phyloP scores from a whole-genome alignment of 2,888 invertebrate genomes.

The Galerucella pusilla region DNA sequence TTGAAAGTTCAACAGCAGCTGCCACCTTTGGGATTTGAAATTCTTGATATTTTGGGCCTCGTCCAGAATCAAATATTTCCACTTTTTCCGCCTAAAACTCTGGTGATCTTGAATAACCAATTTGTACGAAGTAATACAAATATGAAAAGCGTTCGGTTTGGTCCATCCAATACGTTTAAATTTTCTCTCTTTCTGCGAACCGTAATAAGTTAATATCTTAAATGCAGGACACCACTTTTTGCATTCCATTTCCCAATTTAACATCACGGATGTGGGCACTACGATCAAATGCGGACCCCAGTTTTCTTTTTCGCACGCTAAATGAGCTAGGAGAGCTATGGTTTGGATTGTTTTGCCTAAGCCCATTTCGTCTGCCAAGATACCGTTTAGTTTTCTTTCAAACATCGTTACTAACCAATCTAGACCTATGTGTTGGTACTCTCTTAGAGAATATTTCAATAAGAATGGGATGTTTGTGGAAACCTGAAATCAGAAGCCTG shows the following conservation, averaged over 20 bases:
- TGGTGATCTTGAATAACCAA: slow-evolving; percentile 98
- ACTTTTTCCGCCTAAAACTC: slow-evolving; percentile 95
- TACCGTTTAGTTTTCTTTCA: slow-evolving; percentile 94
- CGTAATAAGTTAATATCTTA: slow-evolving; percentile 98
- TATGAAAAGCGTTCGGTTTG: slow-evolving; percentile 97
- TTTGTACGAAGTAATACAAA: slow-evolving; percentile 98
- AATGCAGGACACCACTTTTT: slow-evolving; percentile 99
- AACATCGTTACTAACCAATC: slow-evolving; percentile 98
- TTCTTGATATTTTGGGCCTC: slow-evolving; percentile 99
- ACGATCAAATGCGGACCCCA: slow-evolving; percentile 99
- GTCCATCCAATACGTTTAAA: slow-evolving; percentile 94
- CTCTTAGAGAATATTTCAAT: slow-evolving; percentile 88
- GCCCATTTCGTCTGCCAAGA: slow-evolving; percentile 97
- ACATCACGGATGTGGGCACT: slow-evolving; percentile 98
- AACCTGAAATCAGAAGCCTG: slow-evolving; percentile 66
- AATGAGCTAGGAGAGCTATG: slow-evolving; percentile 91
- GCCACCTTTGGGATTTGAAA: slow-evolving; percentile 99
- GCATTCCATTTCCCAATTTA: slow-evolving; percentile 99
- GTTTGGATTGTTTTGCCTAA: slow-evolving; percentile 98
- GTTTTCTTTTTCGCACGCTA: slow-evolving; percentile 89
- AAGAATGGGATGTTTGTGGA: slow-evolving; percentile 94
- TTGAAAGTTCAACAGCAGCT: slow-evolving; percentile 93
- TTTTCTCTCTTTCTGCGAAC: slow-evolving; percentile 94
- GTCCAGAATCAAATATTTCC: slow-evolving; percentile 98
- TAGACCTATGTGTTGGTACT: slow-evolving; percentile 97